Percentiles rank a stretch among this genome's conserved stretches.
Evolutionary conservation across 2,113 vertebrate species (phyloP).

Genomic region (Sprattus sprattus): DNA sequence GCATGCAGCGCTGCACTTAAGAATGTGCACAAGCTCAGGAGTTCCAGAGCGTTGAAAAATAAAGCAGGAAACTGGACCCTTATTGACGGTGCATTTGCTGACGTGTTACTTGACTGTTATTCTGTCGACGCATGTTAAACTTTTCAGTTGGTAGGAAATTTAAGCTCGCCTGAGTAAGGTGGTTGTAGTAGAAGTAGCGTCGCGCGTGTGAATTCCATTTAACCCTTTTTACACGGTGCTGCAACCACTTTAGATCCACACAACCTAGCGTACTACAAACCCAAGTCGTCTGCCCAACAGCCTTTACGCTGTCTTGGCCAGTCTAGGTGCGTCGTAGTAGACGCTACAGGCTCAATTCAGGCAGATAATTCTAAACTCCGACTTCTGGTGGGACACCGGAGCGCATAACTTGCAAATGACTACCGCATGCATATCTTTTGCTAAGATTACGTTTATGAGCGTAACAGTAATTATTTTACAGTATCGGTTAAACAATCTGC

Average conservation of each 20-base stretch:
- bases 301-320: not conserved
- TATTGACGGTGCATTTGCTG: constrained; percentile 53
- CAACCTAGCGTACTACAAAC: not conserved
- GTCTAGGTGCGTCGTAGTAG: not conserved
- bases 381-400: not conserved
- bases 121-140: constrained; percentile 64
- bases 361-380: not conserved
- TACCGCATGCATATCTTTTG: not conserved
- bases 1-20: not conserved
- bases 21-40: constrained; percentile 22
- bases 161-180: constrained; percentile 38
- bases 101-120: constrained; percentile 77
- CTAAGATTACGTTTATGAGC: not conserved
- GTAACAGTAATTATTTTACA: not conserved
- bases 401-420: not conserved
- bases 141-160: constrained; percentile 65
- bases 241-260: not conserved
- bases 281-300: not conserved
- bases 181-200: constrained; percentile 36
- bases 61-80: not conserved
- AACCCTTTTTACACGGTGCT: not conserved
- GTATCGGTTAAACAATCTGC: not conserved
- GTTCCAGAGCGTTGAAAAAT: not conserved
- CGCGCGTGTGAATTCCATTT: not conserved
- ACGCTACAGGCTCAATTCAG: not conserved